Evolutionary conservation across 2,797 vertebrate genomes (phyloP).

Genomic region (Gymnoscopelus microlampas): DNA sequence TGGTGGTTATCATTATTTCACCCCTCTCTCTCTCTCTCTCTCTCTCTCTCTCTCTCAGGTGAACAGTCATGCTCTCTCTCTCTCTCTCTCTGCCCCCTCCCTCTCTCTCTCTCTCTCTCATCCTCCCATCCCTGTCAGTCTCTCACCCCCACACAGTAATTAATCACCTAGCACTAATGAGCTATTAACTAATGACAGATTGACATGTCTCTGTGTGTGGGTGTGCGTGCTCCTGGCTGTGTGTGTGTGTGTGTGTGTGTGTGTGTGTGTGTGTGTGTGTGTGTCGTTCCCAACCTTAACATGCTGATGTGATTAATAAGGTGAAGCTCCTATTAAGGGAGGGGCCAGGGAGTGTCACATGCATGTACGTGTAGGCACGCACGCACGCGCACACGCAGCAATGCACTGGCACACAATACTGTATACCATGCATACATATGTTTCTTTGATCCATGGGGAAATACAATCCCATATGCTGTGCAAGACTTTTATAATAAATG

Average conservation of each 20-base stretch:
- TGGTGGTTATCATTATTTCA: conserved; percentile 31
- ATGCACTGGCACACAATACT: conserved; percentile 11
- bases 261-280: conserved; percentile 42
- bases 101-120: conserved; percentile 35
- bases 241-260: conserved; percentile 35
- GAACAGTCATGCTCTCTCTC: conserved; percentile 51
- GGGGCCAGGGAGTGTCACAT: conserved; percentile 18
- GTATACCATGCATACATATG: background rate
- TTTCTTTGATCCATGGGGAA: conserved; percentile 31
- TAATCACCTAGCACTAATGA: conserved; percentile 81
- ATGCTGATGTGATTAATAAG: conserved; percentile 79
- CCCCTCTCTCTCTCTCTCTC: conserved; percentile 8
- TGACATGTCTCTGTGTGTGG: conserved; percentile 72
- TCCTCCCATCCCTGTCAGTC: conserved; percentile 53
- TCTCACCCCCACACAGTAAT: conserved; percentile 73
- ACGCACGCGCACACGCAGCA: conserved; percentile 25
- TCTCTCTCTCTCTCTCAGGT: conserved; percentile 3
- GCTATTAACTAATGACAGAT: conserved; percentile 80
- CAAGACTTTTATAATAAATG: conserved; percentile 36
- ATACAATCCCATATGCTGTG: conserved; percentile 38
- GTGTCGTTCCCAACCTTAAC: conserved; percentile 64
- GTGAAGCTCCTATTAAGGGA: conserved; percentile 74
- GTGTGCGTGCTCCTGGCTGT: conserved; percentile 52
- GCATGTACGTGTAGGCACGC: conserved; percentile 21
- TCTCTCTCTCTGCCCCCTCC: conserved; percentile 44